Evolutionary conservation across 2,888 invertebrate genomes (phyloP).

Genomic region (Drosophila colorata): DNA sequence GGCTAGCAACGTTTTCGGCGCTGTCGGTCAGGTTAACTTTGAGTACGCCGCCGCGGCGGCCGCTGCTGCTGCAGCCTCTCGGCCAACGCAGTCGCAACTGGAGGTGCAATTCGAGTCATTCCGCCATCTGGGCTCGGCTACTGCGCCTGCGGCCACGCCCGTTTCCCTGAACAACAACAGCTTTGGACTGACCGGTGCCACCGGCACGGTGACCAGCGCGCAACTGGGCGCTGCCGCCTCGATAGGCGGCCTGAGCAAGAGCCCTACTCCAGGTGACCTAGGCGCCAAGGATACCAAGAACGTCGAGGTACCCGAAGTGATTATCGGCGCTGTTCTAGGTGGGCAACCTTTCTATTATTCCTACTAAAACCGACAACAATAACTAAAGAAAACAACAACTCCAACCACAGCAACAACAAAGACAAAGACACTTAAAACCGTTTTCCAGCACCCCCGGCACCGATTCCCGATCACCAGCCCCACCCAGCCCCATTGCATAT

Average conservation of each 20-base stretch:
- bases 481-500: neutral
- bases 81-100: constrained; percentile 88
- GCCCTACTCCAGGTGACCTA: constrained; percentile 92
- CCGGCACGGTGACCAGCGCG: constrained; percentile 87
- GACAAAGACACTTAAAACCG: constrained; percentile 40
- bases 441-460: constrained; percentile 24
- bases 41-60: constrained; percentile 88
- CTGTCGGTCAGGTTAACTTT: constrained; percentile 92
- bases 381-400: constrained; percentile 22
- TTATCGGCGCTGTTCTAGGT: constrained; percentile 98
- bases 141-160: constrained; percentile 89
- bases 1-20: constrained; percentile 91
- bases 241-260: constrained; percentile 92
- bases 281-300: constrained; percentile 93
- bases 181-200: constrained; percentile 90
- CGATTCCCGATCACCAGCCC: neutral
- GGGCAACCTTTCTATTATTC: constrained; percentile 85
- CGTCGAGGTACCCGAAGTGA: constrained; percentile 97
- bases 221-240: constrained; percentile 86
- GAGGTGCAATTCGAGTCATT: constrained; percentile 90
- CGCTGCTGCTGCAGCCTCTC: constrained; percentile 90
- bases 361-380: constrained; percentile 72
- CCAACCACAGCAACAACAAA: constrained; percentile 41
- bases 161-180: constrained; percentile 94
- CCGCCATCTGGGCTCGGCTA: constrained; percentile 91